Conservation (phyloP, 2,797 vertebrate genomes). For the Poecile montanus region DNA sequence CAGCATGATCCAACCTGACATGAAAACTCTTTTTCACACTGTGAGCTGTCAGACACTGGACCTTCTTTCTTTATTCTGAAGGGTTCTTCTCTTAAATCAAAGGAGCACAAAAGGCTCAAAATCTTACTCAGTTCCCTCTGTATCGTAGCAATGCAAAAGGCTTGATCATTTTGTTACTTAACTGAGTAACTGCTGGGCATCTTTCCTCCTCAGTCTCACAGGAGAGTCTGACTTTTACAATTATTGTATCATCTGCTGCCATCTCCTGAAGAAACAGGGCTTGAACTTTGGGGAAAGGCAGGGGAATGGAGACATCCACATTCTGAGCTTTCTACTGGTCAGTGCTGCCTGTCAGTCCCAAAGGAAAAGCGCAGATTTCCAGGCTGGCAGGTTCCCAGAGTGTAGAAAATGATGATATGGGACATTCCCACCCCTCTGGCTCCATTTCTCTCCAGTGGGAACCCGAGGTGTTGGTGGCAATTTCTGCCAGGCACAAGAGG, state of each 20-base stretch:
- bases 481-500: too few species aligned
- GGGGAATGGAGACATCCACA: neutral
- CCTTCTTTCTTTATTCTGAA: neutral
- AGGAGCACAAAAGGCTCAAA: neutral
- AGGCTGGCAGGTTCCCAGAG: neutral
- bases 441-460: too few species aligned
- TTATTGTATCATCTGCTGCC: slow-evolving; percentile 24
- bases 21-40: neutral
- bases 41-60: neutral
- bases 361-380: neutral
- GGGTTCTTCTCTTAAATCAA: neutral
- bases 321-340: neutral
- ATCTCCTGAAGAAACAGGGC: slow-evolving; percentile 40
- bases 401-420: neutral
- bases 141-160: neutral
- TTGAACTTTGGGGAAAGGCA: neutral
- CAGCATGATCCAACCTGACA: neutral
- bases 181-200: neutral
- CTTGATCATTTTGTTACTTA: neutral
- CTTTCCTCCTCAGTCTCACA: neutral
- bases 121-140: neutral
- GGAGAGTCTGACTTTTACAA: neutral
- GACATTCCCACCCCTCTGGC: neutral
- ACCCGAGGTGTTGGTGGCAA: too few species aligned
- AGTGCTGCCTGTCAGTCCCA: neutral